These are phyloP conservation scores for Sycobia sp. DNA, from an alignment of 1,140 invertebrate species.

Conservation along the genomic window DNA sequence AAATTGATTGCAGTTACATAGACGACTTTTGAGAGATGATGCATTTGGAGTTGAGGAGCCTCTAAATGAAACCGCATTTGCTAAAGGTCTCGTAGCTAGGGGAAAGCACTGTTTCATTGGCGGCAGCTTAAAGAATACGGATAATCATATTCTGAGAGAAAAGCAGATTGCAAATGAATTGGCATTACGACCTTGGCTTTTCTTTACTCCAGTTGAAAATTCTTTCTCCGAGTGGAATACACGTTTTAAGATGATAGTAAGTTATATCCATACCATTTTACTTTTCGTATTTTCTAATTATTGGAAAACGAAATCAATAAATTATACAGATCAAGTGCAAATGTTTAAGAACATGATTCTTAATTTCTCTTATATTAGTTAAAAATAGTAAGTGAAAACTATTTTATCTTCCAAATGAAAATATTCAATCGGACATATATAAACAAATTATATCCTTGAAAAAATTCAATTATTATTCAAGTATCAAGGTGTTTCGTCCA, in stretches of 20 bases:
- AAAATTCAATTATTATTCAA: too few relatives aligned
- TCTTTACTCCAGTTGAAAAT: slow-evolving; percentile 55
- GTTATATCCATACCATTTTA: too few relatives aligned
- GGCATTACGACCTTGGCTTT: slow-evolving; percentile 57
- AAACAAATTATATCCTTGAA: too few relatives aligned
- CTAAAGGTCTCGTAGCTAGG: slow-evolving; percentile 78
- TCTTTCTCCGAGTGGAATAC: slow-evolving; percentile 56
- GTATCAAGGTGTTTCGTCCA: too few relatives aligned
- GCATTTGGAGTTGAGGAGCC: slow-evolving; percentile 91
- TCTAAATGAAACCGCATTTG: slow-evolving; percentile 83
- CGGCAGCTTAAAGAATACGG: slow-evolving; percentile 43
- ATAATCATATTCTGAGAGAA: slow-evolving; percentile 42
- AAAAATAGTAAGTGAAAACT: too few relatives aligned
- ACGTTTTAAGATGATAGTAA: slow-evolving; percentile 55
- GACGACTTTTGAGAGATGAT: slow-evolving; percentile 86
- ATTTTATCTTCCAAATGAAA: too few relatives aligned
- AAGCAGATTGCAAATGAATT: slow-evolving; percentile 48
- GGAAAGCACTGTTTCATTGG: slow-evolving; percentile 75
- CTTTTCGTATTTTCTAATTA: too few relatives aligned
- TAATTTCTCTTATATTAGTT: too few relatives aligned
- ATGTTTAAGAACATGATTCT: too few relatives aligned
- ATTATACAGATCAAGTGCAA: too few relatives aligned
- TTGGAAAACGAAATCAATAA: too few relatives aligned
- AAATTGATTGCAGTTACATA: slow-evolving; percentile 86
- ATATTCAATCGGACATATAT: too few relatives aligned